phyloP scores from a whole-genome alignment of 2,797 vertebrate species.

The Syngnathus rostellatus region DNA sequence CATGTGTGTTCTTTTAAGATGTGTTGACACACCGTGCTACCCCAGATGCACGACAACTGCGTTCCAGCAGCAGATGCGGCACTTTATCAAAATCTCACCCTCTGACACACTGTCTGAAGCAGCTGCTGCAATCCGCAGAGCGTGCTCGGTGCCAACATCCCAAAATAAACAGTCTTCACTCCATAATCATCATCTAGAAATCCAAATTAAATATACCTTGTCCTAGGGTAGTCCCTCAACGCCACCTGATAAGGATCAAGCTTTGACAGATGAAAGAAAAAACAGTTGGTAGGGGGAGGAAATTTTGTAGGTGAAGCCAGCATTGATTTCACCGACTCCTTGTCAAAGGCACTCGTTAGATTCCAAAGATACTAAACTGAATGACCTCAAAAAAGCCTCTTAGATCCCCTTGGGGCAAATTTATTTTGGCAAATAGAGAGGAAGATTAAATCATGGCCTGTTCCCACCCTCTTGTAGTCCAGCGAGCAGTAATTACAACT shows the following conservation, averaged over 20 bases:
- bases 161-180: slow-evolving; percentile 21
- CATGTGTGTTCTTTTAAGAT: slow-evolving; percentile 32
- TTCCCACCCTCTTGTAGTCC: slow-evolving; percentile 45
- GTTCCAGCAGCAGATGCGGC: slow-evolving; percentile 43
- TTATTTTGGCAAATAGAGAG: slow-evolving; percentile 49
- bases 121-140: slow-evolving; percentile 29
- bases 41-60: slow-evolving; percentile 19
- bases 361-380: slow-evolving; percentile 37
- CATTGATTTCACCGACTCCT: slow-evolving; percentile 24
- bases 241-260: background rate
- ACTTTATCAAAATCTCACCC: slow-evolving; percentile 40
- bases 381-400: slow-evolving; percentile 41
- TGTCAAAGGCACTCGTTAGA: slow-evolving; percentile 31
- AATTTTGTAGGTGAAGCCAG: slow-evolving; percentile 18
- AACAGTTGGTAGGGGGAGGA: slow-evolving; percentile 1
- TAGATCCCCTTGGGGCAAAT: slow-evolving; percentile 35
- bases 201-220: slow-evolving; percentile 9
- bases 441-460: slow-evolving; percentile 48
- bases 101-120: slow-evolving; percentile 18
- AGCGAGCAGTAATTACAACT: slow-evolving; percentile 57
- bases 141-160: slow-evolving; percentile 4
- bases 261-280: slow-evolving; percentile 4
- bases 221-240: background rate
- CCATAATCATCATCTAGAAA: slow-evolving; percentile 8
- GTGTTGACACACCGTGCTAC: slow-evolving; percentile 22